Conservation (phyloP, 2,888 invertebrate species). For the Eremobia ochroleuca region DNA sequence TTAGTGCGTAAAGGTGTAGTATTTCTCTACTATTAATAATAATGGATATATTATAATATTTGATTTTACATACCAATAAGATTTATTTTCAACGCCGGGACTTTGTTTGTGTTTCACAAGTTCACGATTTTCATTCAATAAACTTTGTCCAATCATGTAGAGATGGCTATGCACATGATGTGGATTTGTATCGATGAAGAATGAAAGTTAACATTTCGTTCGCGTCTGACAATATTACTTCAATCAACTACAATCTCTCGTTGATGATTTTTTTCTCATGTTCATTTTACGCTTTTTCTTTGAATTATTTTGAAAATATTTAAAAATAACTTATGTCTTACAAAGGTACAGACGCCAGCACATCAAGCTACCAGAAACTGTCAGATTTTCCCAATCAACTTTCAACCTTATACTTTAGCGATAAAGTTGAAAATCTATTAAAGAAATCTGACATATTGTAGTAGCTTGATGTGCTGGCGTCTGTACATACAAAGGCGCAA, state of each 20-base stretch:
- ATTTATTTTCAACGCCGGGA: conserved; percentile 36
- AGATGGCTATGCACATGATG: conserved; percentile 3
- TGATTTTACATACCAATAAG: conserved; percentile 31
- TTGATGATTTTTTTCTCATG: background rate
- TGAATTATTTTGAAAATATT: too few relatives aligned
- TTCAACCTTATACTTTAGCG: too few relatives aligned
- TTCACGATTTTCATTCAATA: conserved; percentile 30
- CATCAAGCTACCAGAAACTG: too few relatives aligned
- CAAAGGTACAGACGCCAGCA: too few relatives aligned
- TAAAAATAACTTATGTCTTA: background rate
- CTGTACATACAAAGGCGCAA: too few relatives aligned
- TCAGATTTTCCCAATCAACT: too few relatives aligned
- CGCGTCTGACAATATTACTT: background rate
- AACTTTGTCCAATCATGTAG: conserved; percentile 17
- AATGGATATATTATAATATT: background rate
- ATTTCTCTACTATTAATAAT: background rate
- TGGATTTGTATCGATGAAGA: conserved; percentile 25
- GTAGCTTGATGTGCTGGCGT: too few relatives aligned
- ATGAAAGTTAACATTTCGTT: background rate
- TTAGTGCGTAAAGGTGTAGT: background rate
- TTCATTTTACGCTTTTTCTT: background rate
- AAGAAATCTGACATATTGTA: too few relatives aligned
- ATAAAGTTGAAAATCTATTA: too few relatives aligned
- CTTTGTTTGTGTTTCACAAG: conserved; percentile 49
- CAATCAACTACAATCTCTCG: background rate